Evolutionary conservation across 2,888 invertebrate genomes (phyloP).

Genomic region (Alitta virens): DNA sequence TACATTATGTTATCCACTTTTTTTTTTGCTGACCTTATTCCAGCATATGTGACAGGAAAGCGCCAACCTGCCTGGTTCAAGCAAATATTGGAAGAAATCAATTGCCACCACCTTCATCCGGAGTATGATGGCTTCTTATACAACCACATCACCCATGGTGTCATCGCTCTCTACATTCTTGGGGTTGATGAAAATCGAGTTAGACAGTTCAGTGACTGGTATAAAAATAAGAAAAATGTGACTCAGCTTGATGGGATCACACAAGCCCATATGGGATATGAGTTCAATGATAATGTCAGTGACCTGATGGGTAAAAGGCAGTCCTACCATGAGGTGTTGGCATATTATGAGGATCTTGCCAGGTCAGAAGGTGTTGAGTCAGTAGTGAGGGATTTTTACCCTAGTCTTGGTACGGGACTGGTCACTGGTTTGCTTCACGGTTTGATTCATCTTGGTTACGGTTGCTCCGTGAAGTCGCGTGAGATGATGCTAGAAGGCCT

Average conservation of each 20-base stretch:
- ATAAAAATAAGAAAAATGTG: neutral
- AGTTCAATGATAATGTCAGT: neutral
- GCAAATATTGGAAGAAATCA: too few relatives aligned
- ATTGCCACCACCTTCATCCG: too few relatives aligned
- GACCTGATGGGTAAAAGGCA: neutral
- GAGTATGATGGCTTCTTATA: neutral
- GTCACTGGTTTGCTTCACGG: neutral
- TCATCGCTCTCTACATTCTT: neutral
- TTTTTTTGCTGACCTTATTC: too few relatives aligned
- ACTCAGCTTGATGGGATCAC: neutral
- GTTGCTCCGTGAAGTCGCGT: neutral
- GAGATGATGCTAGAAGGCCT: neutral
- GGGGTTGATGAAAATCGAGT: neutral
- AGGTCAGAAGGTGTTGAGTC: neutral
- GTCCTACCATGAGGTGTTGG: neutral
- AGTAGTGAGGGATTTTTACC: neutral
- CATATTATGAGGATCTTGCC: neutral
- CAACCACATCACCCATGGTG: conserved; percentile 2
- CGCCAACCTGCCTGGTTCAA: too few relatives aligned
- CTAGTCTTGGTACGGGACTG: neutral
- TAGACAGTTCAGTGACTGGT: neutral
- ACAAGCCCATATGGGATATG: neutral
- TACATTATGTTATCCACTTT: too few relatives aligned
- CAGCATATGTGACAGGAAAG: too few relatives aligned
- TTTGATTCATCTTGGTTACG: conserved; percentile 8